phyloP scores from a whole-genome alignment of 2,113 vertebrate species.

The Antechinus flavipes region DNA sequence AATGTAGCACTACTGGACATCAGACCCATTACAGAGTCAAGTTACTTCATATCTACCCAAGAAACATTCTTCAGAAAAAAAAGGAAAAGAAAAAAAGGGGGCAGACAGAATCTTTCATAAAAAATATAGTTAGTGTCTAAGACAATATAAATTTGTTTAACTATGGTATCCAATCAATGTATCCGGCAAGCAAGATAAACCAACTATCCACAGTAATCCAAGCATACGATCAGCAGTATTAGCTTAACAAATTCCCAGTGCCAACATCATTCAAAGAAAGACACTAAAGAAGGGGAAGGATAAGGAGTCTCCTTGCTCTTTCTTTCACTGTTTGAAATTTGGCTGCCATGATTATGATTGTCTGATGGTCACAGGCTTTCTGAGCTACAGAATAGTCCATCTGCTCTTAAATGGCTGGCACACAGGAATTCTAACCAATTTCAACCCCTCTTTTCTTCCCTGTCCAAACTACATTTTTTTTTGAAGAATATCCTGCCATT shows the following conservation, averaged over 20 bases:
- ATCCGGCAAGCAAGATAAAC: slow-evolving; percentile 70
- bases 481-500: slow-evolving; percentile 26
- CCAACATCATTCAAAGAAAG: slow-evolving; percentile 62
- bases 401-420: slow-evolving; percentile 67
- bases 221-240: slow-evolving; percentile 55
- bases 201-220: slow-evolving; percentile 58
- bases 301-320: slow-evolving; percentile 50
- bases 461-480: slow-evolving; percentile 11
- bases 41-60: slow-evolving; percentile 15
- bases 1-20: slow-evolving; percentile 13
- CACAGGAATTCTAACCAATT: slow-evolving; percentile 48
- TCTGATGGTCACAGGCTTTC: slow-evolving; percentile 64
- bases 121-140: slow-evolving; percentile 50
- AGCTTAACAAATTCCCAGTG: slow-evolving; percentile 60
- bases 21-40: slow-evolving; percentile 19
- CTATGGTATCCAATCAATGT: slow-evolving; percentile 68
- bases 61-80: slow-evolving; percentile 45
- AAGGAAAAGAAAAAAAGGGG: background rate
- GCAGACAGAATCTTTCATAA: slow-evolving; percentile 30
- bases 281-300: slow-evolving; percentile 25
- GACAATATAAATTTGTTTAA: slow-evolving; percentile 63
- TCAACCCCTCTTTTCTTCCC: background rate
- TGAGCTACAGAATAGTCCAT: slow-evolving; percentile 57
- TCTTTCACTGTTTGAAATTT: slow-evolving; percentile 56
- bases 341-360: slow-evolving; percentile 64